Conservation (phyloP, 2,888 invertebrate species). For the Brachynemurus nebulosus region DNA sequence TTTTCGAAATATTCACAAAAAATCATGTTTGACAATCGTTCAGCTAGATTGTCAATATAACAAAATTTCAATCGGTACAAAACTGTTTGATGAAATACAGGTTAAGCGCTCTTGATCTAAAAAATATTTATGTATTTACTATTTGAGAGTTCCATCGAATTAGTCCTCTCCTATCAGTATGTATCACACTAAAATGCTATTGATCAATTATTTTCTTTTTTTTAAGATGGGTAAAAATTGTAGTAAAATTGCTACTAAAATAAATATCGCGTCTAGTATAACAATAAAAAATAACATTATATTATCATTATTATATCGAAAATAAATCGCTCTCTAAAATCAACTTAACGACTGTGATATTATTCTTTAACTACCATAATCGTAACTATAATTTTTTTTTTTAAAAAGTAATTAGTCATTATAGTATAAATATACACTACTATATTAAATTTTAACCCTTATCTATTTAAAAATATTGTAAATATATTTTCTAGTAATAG, state of each 20-base stretch:
- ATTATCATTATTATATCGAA: not conserved
- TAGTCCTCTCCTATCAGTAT: too few relatives aligned
- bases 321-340: conserved; percentile 1
- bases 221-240: too few relatives aligned
- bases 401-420: not conserved
- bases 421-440: not conserved
- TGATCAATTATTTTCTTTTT: not conserved
- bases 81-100: too few relatives aligned
- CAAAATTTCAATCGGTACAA: too few relatives aligned
- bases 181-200: too few relatives aligned
- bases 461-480: not conserved
- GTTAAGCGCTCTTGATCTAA: too few relatives aligned
- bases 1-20: too few relatives aligned
- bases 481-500: not conserved
- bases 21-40: too few relatives aligned
- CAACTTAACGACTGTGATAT: conserved; percentile 1
- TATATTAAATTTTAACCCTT: not conserved
- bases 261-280: not conserved
- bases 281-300: conserved; percentile 1
- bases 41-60: too few relatives aligned
- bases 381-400: not conserved
- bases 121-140: too few relatives aligned
- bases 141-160: too few relatives aligned
- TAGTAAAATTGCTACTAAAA: conserved; percentile 2
- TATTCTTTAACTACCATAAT: too few relatives aligned